Conservation (phyloP, 2,113 vertebrate genomes). For the Sander lucioperca region DNA sequence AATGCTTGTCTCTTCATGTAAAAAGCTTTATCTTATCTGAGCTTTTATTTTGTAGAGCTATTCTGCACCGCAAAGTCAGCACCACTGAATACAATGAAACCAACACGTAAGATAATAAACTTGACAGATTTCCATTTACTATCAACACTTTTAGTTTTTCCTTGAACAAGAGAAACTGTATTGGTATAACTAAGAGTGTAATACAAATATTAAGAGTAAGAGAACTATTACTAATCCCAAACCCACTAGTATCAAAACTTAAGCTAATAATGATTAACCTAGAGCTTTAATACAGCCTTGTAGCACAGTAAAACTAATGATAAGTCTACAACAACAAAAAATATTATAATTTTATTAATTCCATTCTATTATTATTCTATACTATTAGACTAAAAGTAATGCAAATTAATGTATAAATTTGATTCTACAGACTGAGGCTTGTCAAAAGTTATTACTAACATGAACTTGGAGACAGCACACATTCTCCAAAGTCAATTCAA, state of each 20-base stretch:
- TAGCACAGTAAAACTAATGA: neutral
- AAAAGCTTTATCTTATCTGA: constrained; percentile 1
- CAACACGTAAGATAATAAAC: constrained; percentile 2
- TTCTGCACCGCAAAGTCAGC: constrained; percentile 39
- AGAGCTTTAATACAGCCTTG: too few species aligned
- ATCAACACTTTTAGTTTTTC: neutral
- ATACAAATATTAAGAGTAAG: neutral
- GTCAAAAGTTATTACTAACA: neutral
- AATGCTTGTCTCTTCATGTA: neutral
- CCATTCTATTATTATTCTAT: too few species aligned
- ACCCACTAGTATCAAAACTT: neutral
- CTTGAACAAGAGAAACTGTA: too few species aligned
- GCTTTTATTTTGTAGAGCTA: constrained; percentile 33
- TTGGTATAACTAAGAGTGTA: neutral
- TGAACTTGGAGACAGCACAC: neutral
- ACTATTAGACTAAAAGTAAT: neutral
- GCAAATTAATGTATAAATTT: neutral
- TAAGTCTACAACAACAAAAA: neutral
- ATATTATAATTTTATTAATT: neutral
- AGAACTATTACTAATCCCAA: neutral
- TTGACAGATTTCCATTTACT: neutral
- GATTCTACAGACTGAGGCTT: neutral
- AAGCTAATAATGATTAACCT: neutral
- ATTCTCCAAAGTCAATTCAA: neutral
- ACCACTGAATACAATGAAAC: constrained; percentile 22